Evolutionary conservation across 2,888 invertebrate species (phyloP).

Genomic region (Patella caerulea): DNA sequence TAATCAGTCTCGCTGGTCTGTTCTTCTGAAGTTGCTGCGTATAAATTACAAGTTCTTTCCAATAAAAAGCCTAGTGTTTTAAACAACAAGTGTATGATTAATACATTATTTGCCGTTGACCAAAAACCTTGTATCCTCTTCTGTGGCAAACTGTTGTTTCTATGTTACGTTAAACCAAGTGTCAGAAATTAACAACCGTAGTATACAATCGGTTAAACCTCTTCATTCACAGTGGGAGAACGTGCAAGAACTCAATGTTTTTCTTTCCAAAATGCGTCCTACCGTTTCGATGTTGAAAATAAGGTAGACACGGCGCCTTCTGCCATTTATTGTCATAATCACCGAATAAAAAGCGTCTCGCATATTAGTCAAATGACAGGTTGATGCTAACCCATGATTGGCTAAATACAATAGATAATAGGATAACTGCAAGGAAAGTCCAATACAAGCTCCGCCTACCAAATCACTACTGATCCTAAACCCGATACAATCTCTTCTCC

Average conservation of each 20-base stretch:
- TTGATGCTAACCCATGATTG: constrained; percentile 40
- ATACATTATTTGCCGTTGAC: too few relatives aligned
- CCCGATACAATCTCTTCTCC: constrained; percentile 29
- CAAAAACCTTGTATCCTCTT: too few relatives aligned
- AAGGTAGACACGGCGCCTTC: constrained; percentile 7
- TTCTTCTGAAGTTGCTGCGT: too few relatives aligned
- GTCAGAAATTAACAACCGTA: neutral
- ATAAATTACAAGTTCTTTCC: too few relatives aligned
- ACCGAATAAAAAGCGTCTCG: constrained; percentile 43
- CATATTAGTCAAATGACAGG: constrained; percentile 41
- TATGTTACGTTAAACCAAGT: neutral
- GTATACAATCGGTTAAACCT: constrained; percentile 7
- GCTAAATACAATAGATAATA: constrained; percentile 39
- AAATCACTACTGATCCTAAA: constrained; percentile 41
- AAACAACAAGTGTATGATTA: too few relatives aligned
- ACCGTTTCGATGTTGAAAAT: neutral
- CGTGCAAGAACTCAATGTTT: neutral
- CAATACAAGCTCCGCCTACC: constrained; percentile 35
- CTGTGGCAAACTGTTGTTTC: too few relatives aligned
- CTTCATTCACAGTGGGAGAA: neutral
- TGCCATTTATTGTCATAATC: constrained; percentile 44
- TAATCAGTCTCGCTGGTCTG: too few relatives aligned
- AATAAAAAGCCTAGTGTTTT: too few relatives aligned
- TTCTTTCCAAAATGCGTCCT: neutral
- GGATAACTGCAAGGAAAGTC: constrained; percentile 37